Evolutionary conservation across 53 echinoderm and acorn worm species (phyloP).

Genomic region (Stichopus horrens): DNA sequence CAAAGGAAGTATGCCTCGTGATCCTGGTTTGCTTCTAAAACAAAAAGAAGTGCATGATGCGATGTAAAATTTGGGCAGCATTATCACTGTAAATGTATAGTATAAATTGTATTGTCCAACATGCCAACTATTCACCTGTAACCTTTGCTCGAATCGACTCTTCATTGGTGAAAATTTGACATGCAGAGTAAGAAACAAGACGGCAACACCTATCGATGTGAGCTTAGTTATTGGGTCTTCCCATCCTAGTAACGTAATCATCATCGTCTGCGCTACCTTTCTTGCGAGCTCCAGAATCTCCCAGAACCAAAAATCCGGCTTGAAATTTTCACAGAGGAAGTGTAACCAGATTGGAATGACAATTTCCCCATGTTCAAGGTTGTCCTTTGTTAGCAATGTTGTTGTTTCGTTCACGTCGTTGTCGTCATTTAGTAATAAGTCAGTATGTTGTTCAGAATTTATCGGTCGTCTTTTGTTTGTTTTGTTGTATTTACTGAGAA

Average conservation of each 20-base stretch:
- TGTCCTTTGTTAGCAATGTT: neutral
- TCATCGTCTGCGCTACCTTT: constrained; percentile 8
- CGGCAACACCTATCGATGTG: neutral
- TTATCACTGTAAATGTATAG: no score
- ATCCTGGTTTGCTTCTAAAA: no score
- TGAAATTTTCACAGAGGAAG: constrained; percentile 24
- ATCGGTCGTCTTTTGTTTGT: no score
- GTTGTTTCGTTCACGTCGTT: neutral
- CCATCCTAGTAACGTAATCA: constrained; percentile 25
- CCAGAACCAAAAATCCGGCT: neutral
- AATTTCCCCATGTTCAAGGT: neutral
- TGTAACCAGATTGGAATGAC: neutral
- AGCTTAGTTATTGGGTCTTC: constrained; percentile 12
- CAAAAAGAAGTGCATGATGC: no score
- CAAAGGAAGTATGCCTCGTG: no score
- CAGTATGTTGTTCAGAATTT: neutral
- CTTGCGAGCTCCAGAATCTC: constrained; percentile 12
- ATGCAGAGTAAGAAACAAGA: constrained; percentile 10
- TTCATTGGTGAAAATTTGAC: constrained; percentile 31
- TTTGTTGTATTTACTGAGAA: no score
- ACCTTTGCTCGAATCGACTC: neutral
- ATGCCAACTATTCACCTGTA: constrained; percentile 5
- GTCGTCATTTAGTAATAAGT: neutral
- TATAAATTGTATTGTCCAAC: no score
- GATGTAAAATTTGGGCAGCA: no score